Base-by-base conservation (phyloP, 2,797 vertebrate species). In the Sebastes cheni region DNA sequence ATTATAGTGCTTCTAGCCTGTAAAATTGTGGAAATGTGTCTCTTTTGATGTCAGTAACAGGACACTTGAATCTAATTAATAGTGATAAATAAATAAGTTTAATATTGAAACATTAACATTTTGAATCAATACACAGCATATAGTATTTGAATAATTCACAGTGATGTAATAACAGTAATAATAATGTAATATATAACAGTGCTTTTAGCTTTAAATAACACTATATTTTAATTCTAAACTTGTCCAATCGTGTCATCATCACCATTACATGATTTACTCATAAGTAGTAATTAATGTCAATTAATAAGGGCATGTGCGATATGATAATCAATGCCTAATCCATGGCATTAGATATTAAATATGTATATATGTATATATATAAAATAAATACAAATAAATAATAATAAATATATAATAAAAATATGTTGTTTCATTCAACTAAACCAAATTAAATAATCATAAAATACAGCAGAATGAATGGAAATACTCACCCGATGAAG, bases 401-500 rank as follows among this genome's bases (percentile, higher is more conserved):
- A 46, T 46, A 46, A 18, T 42, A 39, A 14, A 14, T 14, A 39
- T 39, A 18, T 46, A 46, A 18, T 42, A 39, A 14, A 14, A 39
- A 39, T 39, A 4, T 39, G 36, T 14, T 42, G 9, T 18, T 39
- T n/a, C 3, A 59, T 59, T 55, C 4, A 68, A 50, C 8, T 20
- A 42, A 12, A 39, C 3, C 9, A 1, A 12, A 55, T 0, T 16
- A 12, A 52, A 20, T 2, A 14, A 52, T 16, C 5, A 7, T 23
- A 34, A 52, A 46, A 56, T 14, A 29, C 5, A 55, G 3, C 30
- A 62, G 14, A 61, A 32, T 14, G 8, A 58, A 34, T 5, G 7
- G 5, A 60, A 73, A 62, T 18, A 88, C 98, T 98, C 91, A 99
- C 98, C 97, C 95, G 22, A 98, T 81, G 72, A 98, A 99, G 92